Evolutionary conservation across 2,113 vertebrate species (phyloP).

Genomic region (Peromyscus maniculatus): DNA sequence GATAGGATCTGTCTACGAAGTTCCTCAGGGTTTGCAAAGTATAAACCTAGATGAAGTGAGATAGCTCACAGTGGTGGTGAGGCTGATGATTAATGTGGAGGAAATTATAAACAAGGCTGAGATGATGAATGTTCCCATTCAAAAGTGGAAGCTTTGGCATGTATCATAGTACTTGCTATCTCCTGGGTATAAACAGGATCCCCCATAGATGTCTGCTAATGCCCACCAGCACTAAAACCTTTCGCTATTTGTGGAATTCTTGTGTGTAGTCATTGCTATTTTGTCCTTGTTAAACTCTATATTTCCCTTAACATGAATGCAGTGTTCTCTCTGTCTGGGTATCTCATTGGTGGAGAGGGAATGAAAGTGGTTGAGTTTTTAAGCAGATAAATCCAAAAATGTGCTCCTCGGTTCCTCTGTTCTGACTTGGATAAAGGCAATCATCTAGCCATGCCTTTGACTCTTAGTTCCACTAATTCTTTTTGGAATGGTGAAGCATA

Average conservation of each 20-base stretch:
- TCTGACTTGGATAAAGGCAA: neutral
- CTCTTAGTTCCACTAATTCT: neutral
- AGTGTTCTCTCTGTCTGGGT: neutral
- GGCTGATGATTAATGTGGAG: constrained; percentile 4
- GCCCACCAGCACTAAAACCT: neutral
- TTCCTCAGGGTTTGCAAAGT: neutral
- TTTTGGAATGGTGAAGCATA: neutral
- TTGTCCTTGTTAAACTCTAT: constrained; percentile 17
- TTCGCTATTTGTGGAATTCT: neutral
- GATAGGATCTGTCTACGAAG: neutral
- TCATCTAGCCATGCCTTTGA: neutral
- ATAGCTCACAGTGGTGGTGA: neutral
- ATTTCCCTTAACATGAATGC: neutral
- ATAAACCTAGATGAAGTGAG: neutral
- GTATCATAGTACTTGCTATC: neutral
- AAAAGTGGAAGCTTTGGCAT: neutral
- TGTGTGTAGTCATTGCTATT: constrained; percentile 25
- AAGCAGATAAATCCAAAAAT: neutral
- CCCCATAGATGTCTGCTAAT: neutral
- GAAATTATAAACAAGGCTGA: constrained; percentile 53
- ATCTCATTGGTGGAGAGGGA: neutral
- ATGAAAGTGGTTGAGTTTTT: neutral
- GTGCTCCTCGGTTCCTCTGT: neutral
- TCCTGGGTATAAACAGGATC: constrained; percentile 13
- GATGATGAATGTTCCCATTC: constrained; percentile 6